Evolutionary conservation across 2,797 vertebrate genomes (phyloP).

Genomic region (Sandelia bainsii): DNA sequence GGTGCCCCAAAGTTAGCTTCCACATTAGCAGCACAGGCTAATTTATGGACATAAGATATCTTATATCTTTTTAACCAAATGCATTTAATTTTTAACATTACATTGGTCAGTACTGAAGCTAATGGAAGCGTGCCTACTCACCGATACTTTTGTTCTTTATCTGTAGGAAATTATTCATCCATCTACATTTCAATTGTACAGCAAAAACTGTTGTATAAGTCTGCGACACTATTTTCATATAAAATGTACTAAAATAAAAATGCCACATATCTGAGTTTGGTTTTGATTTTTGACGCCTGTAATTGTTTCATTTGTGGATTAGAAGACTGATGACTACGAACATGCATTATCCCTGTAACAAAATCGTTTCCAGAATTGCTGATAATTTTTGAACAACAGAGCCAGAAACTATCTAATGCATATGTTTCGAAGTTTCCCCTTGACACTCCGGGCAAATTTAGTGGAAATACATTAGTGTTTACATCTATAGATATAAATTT

Average conservation of each 20-base stretch:
- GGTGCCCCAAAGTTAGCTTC: conserved; percentile 11
- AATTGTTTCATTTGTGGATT: too few species aligned
- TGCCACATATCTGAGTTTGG: conserved; percentile 55
- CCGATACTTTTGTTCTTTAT: conserved; percentile 44
- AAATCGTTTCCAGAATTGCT: too few species aligned
- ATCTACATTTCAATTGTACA: conserved; percentile 72
- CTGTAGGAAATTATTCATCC: conserved; percentile 34
- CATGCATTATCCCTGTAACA: too few species aligned
- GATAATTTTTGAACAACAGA: too few species aligned
- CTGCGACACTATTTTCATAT: conserved; percentile 82
- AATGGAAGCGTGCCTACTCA: conserved; percentile 44
- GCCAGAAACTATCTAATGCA: too few species aligned
- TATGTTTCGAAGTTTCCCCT: too few species aligned
- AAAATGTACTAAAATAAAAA: conserved; percentile 82
- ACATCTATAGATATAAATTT: too few species aligned
- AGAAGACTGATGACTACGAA: too few species aligned
- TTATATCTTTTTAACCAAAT: conserved; percentile 23
- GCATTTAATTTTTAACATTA: conserved; percentile 26
- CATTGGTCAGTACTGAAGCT: conserved; percentile 55
- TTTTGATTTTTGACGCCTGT: conserved; percentile 2
- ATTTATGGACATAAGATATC: conserved; percentile 26
- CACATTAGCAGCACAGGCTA: neutral
- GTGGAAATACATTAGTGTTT: too few species aligned
- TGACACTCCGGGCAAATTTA: too few species aligned
- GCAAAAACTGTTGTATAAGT: conserved; percentile 74